Conservation (phyloP, 2,888 invertebrate genomes). For the Meteorus cinctellus region DNA sequence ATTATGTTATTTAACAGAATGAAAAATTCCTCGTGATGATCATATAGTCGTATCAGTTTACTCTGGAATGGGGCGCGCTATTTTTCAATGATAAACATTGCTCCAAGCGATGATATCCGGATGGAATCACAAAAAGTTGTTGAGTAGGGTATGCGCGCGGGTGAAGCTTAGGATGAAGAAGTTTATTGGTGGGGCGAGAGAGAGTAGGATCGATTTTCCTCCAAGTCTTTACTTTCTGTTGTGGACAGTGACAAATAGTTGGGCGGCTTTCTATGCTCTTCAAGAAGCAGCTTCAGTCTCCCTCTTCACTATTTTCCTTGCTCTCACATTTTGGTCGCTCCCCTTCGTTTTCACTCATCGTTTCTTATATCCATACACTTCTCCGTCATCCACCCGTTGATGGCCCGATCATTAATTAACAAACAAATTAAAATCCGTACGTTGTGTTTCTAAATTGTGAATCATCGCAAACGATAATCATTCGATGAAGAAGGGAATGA, state of each 20-base stretch:
- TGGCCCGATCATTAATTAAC: constrained; percentile 64
- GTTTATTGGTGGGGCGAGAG: constrained; percentile 57
- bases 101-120: not conserved
- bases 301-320: constrained; percentile 37
- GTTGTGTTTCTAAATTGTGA: not conserved
- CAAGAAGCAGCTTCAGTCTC: constrained; percentile 53
- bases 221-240: constrained; percentile 67
- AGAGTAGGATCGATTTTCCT: constrained; percentile 68
- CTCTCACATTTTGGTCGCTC: constrained; percentile 1
- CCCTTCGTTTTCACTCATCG: constrained; percentile 29
- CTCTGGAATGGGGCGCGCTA: not conserved
- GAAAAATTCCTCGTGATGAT: not conserved
- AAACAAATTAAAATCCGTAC: constrained; percentile 60
- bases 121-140: constrained; percentile 23
- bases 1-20: not conserved
- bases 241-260: constrained; percentile 71
- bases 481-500: constrained; percentile 26
- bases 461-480: not conserved
- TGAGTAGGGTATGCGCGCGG: constrained; percentile 27
- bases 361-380: constrained; percentile 32
- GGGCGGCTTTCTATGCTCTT: constrained; percentile 44
- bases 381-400: constrained; percentile 1
- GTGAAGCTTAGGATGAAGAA: constrained; percentile 49
- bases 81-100: constrained; percentile 7
- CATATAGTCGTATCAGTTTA: not conserved